Percentiles rank a stretch among this genome's conserved stretches.
Conservation (phyloP, 1,140 invertebrate genomes). For the Panulirus ornatus region DNA sequence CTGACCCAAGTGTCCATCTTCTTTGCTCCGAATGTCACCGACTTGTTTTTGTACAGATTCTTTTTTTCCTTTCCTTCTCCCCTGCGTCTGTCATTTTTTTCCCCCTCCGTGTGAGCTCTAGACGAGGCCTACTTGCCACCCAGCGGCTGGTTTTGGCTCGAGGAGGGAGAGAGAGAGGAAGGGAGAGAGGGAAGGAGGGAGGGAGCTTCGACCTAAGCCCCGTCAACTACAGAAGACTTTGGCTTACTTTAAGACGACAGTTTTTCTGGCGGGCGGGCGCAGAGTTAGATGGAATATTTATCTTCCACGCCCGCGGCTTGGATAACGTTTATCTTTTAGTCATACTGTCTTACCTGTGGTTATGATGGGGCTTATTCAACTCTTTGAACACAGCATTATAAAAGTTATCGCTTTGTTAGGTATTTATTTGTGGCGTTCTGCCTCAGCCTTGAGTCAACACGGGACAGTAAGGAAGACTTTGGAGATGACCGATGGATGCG, state of each 20-base stretch:
- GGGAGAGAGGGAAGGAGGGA: neutral
- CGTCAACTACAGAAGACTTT: conserved; percentile 20
- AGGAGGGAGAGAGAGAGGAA: neutral
- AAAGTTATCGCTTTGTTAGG: too few relatives aligned
- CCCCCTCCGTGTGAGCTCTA: neutral
- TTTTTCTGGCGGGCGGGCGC: neutral
- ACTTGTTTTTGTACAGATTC: conserved; percentile 40
- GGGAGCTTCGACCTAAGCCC: neutral
- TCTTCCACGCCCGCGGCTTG: too few relatives aligned
- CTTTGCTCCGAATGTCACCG: conserved; percentile 18
- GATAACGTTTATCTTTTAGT: too few relatives aligned
- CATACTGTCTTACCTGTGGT: too few relatives aligned
- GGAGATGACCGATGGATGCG: too few relatives aligned
- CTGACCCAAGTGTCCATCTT: neutral
- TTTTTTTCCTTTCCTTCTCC: conserved; percentile 49
- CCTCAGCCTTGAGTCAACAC: too few relatives aligned
- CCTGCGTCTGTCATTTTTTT: conserved; percentile 46
- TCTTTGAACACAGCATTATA: too few relatives aligned
- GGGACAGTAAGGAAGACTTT: too few relatives aligned
- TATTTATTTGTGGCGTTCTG: too few relatives aligned
- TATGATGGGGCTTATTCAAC: too few relatives aligned
- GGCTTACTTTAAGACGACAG: conserved; percentile 13
- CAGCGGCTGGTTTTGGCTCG: conserved; percentile 31
- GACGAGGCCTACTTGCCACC: conserved; percentile 46
- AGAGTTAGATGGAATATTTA: too few relatives aligned